These are phyloP conservation scores for Himalopsyche kuldschensis DNA, from an alignment of 2,888 invertebrate species.

Conservation along the genomic window DNA sequence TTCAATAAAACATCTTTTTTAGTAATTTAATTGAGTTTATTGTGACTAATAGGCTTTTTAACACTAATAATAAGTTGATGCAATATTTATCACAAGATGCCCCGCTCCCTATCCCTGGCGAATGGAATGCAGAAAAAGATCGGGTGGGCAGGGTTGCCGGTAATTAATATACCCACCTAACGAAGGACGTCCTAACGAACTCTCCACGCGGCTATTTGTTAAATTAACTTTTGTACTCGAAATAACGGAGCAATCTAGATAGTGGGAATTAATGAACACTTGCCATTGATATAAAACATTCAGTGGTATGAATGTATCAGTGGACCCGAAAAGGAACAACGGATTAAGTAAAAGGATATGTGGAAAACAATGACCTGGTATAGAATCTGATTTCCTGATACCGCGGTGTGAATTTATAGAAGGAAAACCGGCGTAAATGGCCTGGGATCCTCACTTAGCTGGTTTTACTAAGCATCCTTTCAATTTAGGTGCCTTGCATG, in stretches of 20 bases:
- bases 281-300: constrained; percentile 19
- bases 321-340: not conserved
- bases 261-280: constrained; percentile 27
- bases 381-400: not conserved
- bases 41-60: too few relatives aligned
- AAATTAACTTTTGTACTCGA: constrained; percentile 28
- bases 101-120: not conserved
- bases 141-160: constrained; percentile 1
- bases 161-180: constrained; percentile 29
- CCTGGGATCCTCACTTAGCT: not conserved
- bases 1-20: too few relatives aligned
- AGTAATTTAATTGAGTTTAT: too few relatives aligned
- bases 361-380: not conserved
- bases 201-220: constrained; percentile 20
- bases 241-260: constrained; percentile 14
- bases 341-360: not conserved
- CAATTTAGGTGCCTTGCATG: not conserved
- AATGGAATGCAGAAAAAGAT: not conserved
- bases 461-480: not conserved
- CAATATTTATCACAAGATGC: not conserved
- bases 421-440: not conserved
- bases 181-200: constrained; percentile 16
- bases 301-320: not conserved
- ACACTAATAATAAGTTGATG: not conserved
- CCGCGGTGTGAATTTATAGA: not conserved